Base-by-base conservation (phyloP, 2,797 vertebrate species). In the Ficedula albicollis region DNA sequence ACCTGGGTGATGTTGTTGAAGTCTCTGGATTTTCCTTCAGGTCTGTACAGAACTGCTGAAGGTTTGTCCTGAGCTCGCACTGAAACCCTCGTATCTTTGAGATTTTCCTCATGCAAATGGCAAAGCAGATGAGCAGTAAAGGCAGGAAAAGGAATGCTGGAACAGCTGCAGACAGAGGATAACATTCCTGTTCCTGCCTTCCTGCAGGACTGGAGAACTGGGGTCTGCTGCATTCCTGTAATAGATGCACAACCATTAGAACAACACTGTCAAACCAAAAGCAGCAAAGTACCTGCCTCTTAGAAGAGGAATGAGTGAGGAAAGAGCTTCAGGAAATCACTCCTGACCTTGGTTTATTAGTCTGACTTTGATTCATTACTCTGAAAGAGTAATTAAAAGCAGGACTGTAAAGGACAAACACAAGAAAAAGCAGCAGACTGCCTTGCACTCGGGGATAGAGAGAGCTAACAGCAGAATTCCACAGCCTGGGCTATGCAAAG, bases 301-400 rank as follows among this genome's bases (percentile, higher is more conserved):
- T 29, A 49, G 38, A 92, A 69, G 10, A 91, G 2, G n/a, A 22
- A 36, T 55, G 48, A 67, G 7, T 0, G 6, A 77, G 51, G 21
- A 62, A 83, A 56, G 38, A 1, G 0, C 13, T 64, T 41, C 41
- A 84, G 63, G 43, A 72, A 76, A 69, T 73, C 26, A 32, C 38
- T 78, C 77, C 64, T 77, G 66, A 48, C 36, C 38, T 67, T 7
- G 1, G 6, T 70, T 58, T 83, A 9, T 84, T 48, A 77, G 36
- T 30, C 26, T 32, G 25, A 38, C 46, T 85, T 83, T 25, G 63
- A 92, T 63, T 48, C n/a, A 32, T 44, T 80, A 41, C 21, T 55
- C 51, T 87, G 70, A 78, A 68, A 92, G 54, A 89, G 43, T 49
- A 58, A 87, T 75, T 84, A 78, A 87, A 93, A 80, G 10, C n/a